Evolutionary conservation across 2,113 vertebrate species (phyloP), one percentile per base, ranked within the genome.

Genomic region (Sander vitreus): DNA sequence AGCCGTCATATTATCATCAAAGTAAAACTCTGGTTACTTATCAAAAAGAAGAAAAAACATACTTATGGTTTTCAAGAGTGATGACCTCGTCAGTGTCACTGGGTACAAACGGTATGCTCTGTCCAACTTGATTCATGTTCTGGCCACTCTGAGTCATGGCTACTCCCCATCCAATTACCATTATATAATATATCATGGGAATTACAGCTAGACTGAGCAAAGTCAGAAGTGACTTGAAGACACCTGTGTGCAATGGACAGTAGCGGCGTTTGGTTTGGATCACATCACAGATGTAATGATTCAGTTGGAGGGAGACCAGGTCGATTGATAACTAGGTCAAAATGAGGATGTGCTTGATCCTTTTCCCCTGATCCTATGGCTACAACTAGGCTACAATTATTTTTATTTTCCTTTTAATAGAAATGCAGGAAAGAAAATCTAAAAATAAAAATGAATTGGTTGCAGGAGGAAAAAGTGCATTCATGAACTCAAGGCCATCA

Each of bases 101-200:
- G 75, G 66, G 73, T 80, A 70, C 84, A 89, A 89, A 91, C 9
- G 81, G 90, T 88, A 92, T 87, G 89, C 87, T 89, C 91, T 88
- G 87, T 91, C 87, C 93, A 75, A 91, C 89, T 86, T 95, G 94
- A 95, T 94, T 94, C 94, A 96, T 94, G 93, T 75, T 88, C 86
- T 33, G 84, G 84, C 90, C 84, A 92, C 90, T 86, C 78, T 84
- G 93, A 94, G 93, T 93, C 95, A 93, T 81, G 81, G 89, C 92
- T 88, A 85, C 91, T 95, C 93, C 93, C 93, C 83, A 81, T 94
- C 89, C 94, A 95, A 94, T 94, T 95, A 93, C 93, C 81, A 91
- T 93, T 85, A 76, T 45, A 86, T 92, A 93, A 94, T 92, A 93
- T 87, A 89, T 93, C 92, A 86, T 77, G 91, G 91, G 92, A 91